A percentile compares a stretch with the other conserved stretches of the same genome.
These are phyloP conservation scores for Molanna angustata DNA, from an alignment of 2,888 invertebrate species.

Conservation along the genomic window DNA sequence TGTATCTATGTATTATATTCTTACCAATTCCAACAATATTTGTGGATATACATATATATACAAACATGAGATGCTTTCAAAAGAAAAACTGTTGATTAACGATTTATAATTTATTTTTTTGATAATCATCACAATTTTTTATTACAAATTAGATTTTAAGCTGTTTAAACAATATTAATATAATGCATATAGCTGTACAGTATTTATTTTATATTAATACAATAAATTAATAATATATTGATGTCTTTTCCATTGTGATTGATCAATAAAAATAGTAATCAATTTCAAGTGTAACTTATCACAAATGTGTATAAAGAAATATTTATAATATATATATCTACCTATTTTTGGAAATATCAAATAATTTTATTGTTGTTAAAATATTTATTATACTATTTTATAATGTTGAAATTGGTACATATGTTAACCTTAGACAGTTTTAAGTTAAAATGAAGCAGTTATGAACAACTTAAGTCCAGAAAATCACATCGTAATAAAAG, in stretches of 20 bases:
- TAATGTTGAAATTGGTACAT: constrained; percentile 30
- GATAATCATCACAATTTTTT: constrained; percentile 7
- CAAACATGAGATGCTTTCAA: neutral
- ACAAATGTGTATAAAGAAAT: too few species aligned
- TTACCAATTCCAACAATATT: too few species aligned
- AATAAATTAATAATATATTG: neutral
- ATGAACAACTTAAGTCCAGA: too few species aligned
- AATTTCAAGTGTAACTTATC: neutral
- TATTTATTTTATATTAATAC: constrained; percentile 30
- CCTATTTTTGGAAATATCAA: neutral
- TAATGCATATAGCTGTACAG: constrained; percentile 28
- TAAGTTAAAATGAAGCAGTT: too few species aligned
- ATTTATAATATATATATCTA: neutral
- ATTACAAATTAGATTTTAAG: constrained; percentile 7
- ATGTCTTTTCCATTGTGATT: constrained; percentile 1
- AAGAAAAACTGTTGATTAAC: neutral
- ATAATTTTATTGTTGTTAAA: constrained; percentile 6
- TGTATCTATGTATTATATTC: too few species aligned
- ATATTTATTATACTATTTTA: constrained; percentile 18
- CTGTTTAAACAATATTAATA: constrained; percentile 12
- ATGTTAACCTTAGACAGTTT: neutral
- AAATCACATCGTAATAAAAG: too few species aligned
- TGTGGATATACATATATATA: neutral
- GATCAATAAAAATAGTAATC: neutral
- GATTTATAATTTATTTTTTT: neutral